Evolutionary conservation across 2,113 vertebrate genomes (phyloP).

Genomic region (Tragelaphus strepsiceros): DNA sequence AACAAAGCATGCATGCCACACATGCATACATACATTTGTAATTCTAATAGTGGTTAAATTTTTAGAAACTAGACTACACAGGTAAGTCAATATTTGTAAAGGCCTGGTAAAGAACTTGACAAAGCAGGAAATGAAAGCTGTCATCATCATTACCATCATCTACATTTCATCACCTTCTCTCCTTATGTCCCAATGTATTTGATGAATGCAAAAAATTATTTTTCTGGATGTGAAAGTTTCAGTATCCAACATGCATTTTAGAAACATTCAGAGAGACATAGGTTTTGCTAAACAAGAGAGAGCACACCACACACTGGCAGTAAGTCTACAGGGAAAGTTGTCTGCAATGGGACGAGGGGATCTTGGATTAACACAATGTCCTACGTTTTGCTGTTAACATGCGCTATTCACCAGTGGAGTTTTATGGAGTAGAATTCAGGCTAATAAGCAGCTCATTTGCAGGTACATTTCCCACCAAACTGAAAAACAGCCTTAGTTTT

Average conservation of each 20-base stretch:
- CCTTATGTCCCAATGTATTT: neutral
- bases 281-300: neutral
- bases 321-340: neutral
- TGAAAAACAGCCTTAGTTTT: slow-evolving; percentile 19
- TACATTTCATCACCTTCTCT: neutral
- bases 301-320: neutral
- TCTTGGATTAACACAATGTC: neutral
- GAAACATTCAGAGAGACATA: neutral
- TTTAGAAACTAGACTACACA: neutral
- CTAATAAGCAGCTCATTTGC: slow-evolving; percentile 61
- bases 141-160: neutral
- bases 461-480: slow-evolving; percentile 36
- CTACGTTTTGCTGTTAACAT: slow-evolving; percentile 7
- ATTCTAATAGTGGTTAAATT: neutral
- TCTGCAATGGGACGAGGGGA: neutral
- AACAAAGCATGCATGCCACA: rapidly evolving
- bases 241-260: neutral
- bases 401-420: slow-evolving; percentile 19
- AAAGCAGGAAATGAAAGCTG: neutral
- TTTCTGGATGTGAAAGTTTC: neutral
- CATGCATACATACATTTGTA: neutral
- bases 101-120: too few species aligned
- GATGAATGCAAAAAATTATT: neutral
- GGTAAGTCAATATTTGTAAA: neutral
- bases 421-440: slow-evolving; percentile 47